These are phyloP conservation scores for Ochropleura plecta DNA, from an alignment of 2,888 invertebrate species.

Conservation along the genomic window DNA sequence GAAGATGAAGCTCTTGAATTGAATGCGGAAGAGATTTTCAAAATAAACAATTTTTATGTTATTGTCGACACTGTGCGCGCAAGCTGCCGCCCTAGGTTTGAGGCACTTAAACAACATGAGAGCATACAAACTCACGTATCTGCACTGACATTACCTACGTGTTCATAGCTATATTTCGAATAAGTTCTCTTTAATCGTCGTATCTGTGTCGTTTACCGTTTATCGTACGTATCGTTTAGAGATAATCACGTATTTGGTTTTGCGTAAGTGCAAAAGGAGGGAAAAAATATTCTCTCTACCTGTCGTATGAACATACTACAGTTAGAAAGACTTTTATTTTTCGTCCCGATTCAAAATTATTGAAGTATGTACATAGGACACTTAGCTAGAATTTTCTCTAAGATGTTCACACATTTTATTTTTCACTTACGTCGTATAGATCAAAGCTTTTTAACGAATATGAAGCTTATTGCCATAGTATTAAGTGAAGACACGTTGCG, in stretches of 20 bases:
- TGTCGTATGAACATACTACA: conserved; percentile 1
- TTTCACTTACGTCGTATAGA: not conserved
- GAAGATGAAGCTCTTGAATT: too few species aligned
- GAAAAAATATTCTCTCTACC: not conserved
- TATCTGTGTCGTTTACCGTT: not conserved
- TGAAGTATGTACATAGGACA: too few species aligned
- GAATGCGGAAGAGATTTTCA: too few species aligned
- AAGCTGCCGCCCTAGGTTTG: too few species aligned
- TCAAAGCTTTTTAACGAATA: not conserved
- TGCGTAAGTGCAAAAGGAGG: not conserved
- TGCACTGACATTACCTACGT: not conserved
- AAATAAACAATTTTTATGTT: too few species aligned
- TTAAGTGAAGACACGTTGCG: not conserved
- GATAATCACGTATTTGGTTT: not conserved
- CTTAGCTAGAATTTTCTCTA: too few species aligned
- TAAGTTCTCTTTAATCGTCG: not conserved
- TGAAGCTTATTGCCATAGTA: not conserved
- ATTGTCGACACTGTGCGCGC: too few species aligned
- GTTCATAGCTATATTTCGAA: not conserved
- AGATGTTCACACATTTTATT: not conserved
- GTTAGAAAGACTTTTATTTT: not conserved
- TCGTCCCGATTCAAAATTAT: too few species aligned
- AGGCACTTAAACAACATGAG: too few species aligned
- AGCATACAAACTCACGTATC: not conserved
- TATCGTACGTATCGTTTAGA: too few species aligned